phyloP scores from a whole-genome alignment of 2,797 vertebrate genomes.

The Thaleichthys pacificus region DNA sequence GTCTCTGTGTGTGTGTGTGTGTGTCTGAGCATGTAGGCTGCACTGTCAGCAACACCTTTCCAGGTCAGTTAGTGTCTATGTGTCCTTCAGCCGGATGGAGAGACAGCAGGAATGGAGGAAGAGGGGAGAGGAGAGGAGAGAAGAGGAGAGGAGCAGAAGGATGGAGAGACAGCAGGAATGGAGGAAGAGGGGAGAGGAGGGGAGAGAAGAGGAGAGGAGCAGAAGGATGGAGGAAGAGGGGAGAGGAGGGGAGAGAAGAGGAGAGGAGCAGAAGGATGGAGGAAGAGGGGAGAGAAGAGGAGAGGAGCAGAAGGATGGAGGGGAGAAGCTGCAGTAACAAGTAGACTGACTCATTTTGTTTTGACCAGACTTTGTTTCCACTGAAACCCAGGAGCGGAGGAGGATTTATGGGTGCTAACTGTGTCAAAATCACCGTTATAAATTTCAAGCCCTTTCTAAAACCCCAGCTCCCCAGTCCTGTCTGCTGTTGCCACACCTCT shows the following conservation, averaged over 20 bases:
- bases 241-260: constrained; percentile 20
- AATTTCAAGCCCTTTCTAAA: too few relatives aligned
- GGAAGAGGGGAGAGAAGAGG: constrained; percentile 17
- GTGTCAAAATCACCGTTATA: too few relatives aligned
- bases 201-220: too few relatives aligned
- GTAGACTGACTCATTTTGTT: too few relatives aligned
- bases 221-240: constrained; percentile 11
- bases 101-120: constrained; percentile 44
- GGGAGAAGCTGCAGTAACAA: background rate
- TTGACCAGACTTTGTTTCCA: too few relatives aligned
- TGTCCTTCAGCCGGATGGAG: constrained; percentile 37
- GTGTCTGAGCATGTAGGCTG: constrained; percentile 31
- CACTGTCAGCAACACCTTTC: constrained; percentile 57
- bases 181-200: constrained; percentile 12
- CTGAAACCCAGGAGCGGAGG: background rate
- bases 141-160: constrained; percentile 7
- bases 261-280: too few relatives aligned
- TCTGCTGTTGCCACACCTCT: too few relatives aligned
- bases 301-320: background rate
- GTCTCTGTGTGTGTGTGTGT: constrained; percentile 15
- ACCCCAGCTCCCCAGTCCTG: too few relatives aligned
- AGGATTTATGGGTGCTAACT: too few relatives aligned
- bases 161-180: constrained; percentile 44
- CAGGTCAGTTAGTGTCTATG: constrained; percentile 43
- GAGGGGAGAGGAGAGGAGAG: constrained; percentile 17